Percentiles rank a stretch among this genome's conserved stretches.
Conservation (phyloP, 2,888 invertebrate genomes). For the Serripes groenlandicus region DNA sequence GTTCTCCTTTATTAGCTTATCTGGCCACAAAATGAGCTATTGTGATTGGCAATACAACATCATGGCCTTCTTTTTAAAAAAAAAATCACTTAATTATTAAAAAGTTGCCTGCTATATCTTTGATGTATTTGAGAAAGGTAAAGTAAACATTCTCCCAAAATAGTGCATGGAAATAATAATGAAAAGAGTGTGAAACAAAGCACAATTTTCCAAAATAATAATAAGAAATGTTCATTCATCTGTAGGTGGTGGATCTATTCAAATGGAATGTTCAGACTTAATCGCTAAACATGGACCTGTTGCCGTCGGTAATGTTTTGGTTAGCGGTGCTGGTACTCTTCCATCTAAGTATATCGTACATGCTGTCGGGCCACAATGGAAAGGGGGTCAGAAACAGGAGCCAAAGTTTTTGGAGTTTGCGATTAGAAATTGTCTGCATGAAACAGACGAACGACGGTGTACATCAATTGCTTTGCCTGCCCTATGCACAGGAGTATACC, state of each 20-base stretch:
- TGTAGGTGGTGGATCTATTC: conserved; percentile 72
- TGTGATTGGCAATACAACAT: too few relatives aligned
- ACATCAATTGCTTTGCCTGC: conserved; percentile 76
- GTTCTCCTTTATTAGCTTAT: too few relatives aligned
- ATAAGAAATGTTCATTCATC: too few relatives aligned
- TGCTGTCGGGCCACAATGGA: conserved; percentile 70
- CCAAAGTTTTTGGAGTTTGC: conserved; percentile 45
- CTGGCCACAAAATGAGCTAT: too few relatives aligned
- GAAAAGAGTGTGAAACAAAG: too few relatives aligned
- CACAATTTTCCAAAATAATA: too few relatives aligned
- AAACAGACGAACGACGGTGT: conserved; percentile 29
- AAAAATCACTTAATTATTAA: too few relatives aligned
- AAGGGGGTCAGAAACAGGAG: conserved; percentile 58
- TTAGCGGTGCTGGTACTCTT: conserved; percentile 52
- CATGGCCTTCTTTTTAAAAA: too few relatives aligned
- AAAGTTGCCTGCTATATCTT: too few relatives aligned
- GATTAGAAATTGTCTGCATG: conserved; percentile 48
- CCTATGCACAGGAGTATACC: conserved; percentile 72
- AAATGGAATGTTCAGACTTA: conserved; percentile 68
- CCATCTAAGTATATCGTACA: not conserved
- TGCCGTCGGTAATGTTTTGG: conserved; percentile 58
- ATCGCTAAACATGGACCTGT: conserved; percentile 45
- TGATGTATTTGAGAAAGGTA: too few relatives aligned
- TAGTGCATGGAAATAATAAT: too few relatives aligned
- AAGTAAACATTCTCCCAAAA: too few relatives aligned